These are phyloP conservation scores for Tragopan temminckii DNA, from an alignment of 2,797 vertebrate species.

Conservation along the genomic window DNA sequence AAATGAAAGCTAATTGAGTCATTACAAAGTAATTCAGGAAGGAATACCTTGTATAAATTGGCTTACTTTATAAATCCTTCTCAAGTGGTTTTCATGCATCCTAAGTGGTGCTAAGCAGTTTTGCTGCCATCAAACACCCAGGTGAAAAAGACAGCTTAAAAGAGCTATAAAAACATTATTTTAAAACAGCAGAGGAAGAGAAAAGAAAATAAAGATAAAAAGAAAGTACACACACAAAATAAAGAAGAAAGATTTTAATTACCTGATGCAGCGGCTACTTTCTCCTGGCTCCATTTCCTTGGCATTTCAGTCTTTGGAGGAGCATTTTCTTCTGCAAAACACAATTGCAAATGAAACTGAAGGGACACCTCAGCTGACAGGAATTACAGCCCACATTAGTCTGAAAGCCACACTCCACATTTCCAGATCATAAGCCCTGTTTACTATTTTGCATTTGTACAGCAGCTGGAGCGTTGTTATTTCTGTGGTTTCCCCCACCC, in stretches of 20 bases:
- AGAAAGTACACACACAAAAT: neutral
- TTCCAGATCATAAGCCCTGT: neutral
- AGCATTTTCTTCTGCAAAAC: conserved; percentile 78
- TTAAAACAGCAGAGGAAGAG: conserved; percentile 40
- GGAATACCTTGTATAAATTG: conserved; percentile 98
- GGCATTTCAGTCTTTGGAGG: conserved; percentile 48
- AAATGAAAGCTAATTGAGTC: conserved; percentile 99
- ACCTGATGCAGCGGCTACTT: conserved; percentile 70
- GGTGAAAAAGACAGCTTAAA: conserved; percentile 58
- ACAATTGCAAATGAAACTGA: conserved; percentile 50
- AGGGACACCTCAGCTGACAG: neutral
- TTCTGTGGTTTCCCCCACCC: conserved; percentile 28
- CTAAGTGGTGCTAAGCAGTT: conserved; percentile 85
- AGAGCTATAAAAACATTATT: conserved; percentile 62
- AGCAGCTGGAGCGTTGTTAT: conserved; percentile 22
- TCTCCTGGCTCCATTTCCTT: conserved; percentile 77
- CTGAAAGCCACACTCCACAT: neutral
- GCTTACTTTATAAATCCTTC: conserved; percentile 98
- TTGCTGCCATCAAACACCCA: conserved; percentile 66
- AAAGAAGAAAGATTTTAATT: conserved; percentile 42
- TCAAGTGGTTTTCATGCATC: conserved; percentile 88
- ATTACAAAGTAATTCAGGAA: conserved; percentile 98
- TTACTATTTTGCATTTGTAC: conserved; percentile 23
- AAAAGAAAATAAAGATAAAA: conserved; percentile 28
- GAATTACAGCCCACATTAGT: neutral